Conservation (phyloP, 1,140 invertebrate species). For the Paralvinella palmiformis region DNA sequence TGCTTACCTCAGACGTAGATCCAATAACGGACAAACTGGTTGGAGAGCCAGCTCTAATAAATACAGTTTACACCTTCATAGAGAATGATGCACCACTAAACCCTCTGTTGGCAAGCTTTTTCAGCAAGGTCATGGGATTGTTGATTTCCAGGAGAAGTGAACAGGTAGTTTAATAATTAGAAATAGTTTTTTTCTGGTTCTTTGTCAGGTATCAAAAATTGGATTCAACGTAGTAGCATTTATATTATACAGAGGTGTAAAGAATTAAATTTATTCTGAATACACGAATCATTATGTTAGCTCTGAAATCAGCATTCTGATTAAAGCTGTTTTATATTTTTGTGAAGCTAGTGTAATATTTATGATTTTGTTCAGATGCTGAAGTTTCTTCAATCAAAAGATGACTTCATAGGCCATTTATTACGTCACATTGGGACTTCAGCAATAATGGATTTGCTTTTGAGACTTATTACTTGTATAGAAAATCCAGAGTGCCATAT, state of each 20-base stretch:
- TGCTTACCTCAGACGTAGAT: conserved; percentile 82
- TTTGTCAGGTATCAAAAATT: no score
- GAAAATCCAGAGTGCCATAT: conserved; percentile 70
- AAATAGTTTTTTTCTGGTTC: no score
- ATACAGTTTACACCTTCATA: conserved; percentile 78
- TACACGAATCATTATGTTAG: no score
- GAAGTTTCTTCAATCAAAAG: conserved; percentile 79
- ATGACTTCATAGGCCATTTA: conserved; percentile 77
- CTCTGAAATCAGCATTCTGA: no score
- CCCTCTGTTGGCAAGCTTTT: conserved; percentile 89
- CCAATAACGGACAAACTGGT: conserved; percentile 79
- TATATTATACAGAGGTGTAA: no score
- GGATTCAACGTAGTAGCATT: no score
- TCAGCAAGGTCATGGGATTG: conserved; percentile 86
- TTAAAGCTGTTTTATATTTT: neutral
- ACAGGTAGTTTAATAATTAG: conserved; percentile 64
- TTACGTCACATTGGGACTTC: conserved; percentile 87
- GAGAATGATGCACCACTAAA: conserved; percentile 81
- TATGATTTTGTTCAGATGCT: conserved; percentile 61
- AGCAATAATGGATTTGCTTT: conserved; percentile 88
- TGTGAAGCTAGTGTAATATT: conserved; percentile 3
- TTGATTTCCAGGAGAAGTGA: conserved; percentile 73
- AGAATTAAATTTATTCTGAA: no score
- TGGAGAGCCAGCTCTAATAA: conserved; percentile 67
- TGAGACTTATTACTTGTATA: conserved; percentile 79